These are phyloP conservation scores for Steinernema carpocapsae DNA, from an alignment of 2,888 invertebrate genomes.

Conservation along the genomic window DNA sequence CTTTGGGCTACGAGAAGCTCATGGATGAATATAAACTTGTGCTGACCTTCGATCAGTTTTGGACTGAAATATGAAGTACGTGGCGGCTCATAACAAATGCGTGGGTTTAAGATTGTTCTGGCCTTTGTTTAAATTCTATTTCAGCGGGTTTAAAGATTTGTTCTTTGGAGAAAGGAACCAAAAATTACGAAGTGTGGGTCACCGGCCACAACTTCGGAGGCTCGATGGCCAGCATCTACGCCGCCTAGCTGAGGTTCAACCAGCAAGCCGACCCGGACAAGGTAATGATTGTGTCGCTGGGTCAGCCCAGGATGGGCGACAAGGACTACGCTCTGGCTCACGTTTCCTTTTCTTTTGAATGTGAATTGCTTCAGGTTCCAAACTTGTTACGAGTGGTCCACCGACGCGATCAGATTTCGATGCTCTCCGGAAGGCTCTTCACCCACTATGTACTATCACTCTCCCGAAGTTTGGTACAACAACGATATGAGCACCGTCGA, in stretches of 20 bases:
- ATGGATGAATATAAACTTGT: conserved; percentile 36
- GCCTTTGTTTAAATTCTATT: neutral
- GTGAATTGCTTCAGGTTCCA: neutral
- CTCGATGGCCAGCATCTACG: conserved; percentile 52
- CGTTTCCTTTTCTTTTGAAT: conserved; percentile 34
- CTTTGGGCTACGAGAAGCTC: neutral
- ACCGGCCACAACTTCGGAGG: conserved; percentile 45
- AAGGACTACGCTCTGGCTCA: conserved; percentile 51
- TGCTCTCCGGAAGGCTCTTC: neutral
- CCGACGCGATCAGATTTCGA: neutral
- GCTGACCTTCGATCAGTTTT: conserved; percentile 61
- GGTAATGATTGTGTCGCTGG: conserved; percentile 55
- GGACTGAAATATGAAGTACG: conserved; percentile 54
- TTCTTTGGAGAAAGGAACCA: conserved; percentile 44
- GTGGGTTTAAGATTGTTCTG: neutral
- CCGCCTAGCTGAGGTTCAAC: conserved; percentile 48
- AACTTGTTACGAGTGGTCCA: conserved; percentile 21
- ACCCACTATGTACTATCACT: neutral
- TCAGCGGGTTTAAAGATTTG: conserved; percentile 54
- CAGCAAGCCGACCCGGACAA: conserved; percentile 41
- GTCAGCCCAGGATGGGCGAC: conserved; percentile 61
- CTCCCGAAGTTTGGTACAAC: conserved; percentile 9
- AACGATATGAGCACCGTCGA: conserved; percentile 6
- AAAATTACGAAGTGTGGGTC: conserved; percentile 52
- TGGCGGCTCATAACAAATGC: conserved; percentile 35